Conservation (phyloP, 2,113 vertebrate species). For the Spheniscus mendiculus region DNA sequence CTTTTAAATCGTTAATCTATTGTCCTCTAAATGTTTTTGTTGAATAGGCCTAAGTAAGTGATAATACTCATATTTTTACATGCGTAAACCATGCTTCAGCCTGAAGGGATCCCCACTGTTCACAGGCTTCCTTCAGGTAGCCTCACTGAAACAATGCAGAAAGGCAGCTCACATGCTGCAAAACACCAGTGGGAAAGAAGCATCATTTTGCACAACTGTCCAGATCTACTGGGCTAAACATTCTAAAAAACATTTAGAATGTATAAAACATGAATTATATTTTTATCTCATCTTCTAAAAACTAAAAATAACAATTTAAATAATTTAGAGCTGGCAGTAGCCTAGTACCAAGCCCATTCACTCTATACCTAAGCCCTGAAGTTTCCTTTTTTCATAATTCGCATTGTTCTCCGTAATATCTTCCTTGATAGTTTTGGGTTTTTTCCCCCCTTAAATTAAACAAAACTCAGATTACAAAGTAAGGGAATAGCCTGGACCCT, state of each 20-base stretch:
- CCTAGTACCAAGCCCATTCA: not conserved
- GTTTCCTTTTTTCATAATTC: not conserved
- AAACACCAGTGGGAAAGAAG: not conserved
- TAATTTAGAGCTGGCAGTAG: not conserved
- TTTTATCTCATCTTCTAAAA: not conserved
- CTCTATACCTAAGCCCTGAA: not conserved
- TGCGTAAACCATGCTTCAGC: not conserved
- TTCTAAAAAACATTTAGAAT: not conserved
- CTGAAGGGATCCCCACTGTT: not conserved
- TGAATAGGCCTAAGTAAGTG: not conserved
- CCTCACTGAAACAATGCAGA: not conserved
- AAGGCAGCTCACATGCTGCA: not conserved
- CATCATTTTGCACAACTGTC: not conserved
- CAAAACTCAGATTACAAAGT: not conserved
- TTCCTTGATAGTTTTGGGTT: not conserved
- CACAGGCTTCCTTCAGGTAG: not conserved
- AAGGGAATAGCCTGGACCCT: not conserved
- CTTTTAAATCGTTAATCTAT: fast-evolving
- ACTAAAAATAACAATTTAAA: not conserved
- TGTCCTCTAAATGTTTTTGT: not conserved
- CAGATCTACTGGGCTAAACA: not conserved
- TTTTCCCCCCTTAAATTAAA: not conserved
- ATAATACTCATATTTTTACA: fast-evolving
- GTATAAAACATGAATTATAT: not conserved
- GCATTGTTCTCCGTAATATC: not conserved